Conservation (phyloP, 2,888 invertebrate genomes). For the Chrysotoxum bicinctum region DNA sequence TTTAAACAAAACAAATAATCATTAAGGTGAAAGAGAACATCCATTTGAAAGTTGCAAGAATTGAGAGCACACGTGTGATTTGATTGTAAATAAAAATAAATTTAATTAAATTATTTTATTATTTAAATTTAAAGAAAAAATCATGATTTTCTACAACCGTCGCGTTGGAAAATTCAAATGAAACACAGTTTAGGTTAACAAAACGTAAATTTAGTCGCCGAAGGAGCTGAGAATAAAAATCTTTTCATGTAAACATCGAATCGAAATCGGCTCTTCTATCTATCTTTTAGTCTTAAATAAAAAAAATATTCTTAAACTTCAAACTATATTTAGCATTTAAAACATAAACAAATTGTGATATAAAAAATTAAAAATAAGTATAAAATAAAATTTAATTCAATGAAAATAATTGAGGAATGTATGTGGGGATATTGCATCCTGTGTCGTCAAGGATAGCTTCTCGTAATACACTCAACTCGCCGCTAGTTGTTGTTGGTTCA, state of each 20-base stretch:
- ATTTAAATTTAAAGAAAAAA: slow-evolving; percentile 17
- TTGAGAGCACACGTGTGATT: slow-evolving; percentile 76
- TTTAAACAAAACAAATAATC: slow-evolving; percentile 42
- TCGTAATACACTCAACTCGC: not conserved
- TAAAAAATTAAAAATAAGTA: slow-evolving; percentile 67
- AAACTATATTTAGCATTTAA: slow-evolving; percentile 33
- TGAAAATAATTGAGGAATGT: slow-evolving; percentile 71
- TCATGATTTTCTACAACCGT: slow-evolving; percentile 36
- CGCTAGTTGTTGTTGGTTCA: not conserved
- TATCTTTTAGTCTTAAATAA: slow-evolving; percentile 54
- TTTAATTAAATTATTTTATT: slow-evolving; percentile 3
- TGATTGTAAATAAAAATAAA: slow-evolving; percentile 75
- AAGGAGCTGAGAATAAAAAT: slow-evolving; percentile 58
- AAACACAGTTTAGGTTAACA: slow-evolving; percentile 73
- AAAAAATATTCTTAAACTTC: slow-evolving; percentile 7
- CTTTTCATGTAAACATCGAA: slow-evolving; percentile 67
- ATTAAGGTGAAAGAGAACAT: slow-evolving; percentile 74
- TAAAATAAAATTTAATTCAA: slow-evolving; percentile 73
- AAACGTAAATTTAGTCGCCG: slow-evolving; percentile 68
- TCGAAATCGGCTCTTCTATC: slow-evolving; percentile 68
- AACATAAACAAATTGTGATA: slow-evolving; percentile 54
- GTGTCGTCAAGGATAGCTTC: slow-evolving; percentile 56
- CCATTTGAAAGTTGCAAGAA: slow-evolving; percentile 66
- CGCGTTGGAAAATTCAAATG: slow-evolving; percentile 59
- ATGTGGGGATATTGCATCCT: slow-evolving; percentile 63